These are phyloP conservation scores for Calyptomena viridis DNA, from an alignment of 2,113 vertebrate species.

Conservation along the genomic window DNA sequence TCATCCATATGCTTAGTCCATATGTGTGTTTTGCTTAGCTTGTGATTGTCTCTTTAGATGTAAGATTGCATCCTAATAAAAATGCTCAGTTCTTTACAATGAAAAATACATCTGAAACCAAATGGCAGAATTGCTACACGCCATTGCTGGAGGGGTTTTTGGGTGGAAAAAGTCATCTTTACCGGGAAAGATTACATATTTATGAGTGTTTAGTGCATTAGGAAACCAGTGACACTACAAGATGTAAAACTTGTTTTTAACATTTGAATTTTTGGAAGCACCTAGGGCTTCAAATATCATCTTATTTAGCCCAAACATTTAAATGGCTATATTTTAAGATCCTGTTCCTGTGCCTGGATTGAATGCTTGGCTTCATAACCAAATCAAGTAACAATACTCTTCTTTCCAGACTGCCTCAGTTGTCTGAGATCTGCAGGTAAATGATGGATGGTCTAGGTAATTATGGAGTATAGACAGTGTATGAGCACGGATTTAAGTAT, in stretches of 20 bases:
- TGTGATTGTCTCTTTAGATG: not conserved
- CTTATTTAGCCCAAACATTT: not conserved
- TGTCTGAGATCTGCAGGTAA: not conserved
- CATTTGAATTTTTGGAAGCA: not conserved
- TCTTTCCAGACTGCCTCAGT: not conserved
- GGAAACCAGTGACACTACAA: not conserved
- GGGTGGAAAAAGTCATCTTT: not conserved
- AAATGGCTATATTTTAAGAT: not conserved
- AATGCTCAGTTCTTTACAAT: not conserved
- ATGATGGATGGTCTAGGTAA: not conserved
- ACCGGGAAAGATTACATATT: not conserved
- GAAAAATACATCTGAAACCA: not conserved
- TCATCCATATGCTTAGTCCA: conserved; percentile 1
- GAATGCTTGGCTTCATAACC: conserved; percentile 13
- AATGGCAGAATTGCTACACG: not conserved
- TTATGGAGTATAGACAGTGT: not conserved
- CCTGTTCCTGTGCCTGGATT: not conserved
- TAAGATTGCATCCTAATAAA: conserved; percentile 6
- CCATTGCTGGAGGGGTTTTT: not conserved
- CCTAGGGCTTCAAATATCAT: not conserved
- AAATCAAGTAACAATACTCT: not conserved
- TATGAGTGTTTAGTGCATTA: not conserved
- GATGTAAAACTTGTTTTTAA: not conserved
- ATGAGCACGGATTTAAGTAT: not conserved
- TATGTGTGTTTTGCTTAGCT: conserved; percentile 16